These are phyloP conservation scores for Heptranchias perlo DNA, from an alignment of 2,113 vertebrate species.

Conservation along the genomic window DNA sequence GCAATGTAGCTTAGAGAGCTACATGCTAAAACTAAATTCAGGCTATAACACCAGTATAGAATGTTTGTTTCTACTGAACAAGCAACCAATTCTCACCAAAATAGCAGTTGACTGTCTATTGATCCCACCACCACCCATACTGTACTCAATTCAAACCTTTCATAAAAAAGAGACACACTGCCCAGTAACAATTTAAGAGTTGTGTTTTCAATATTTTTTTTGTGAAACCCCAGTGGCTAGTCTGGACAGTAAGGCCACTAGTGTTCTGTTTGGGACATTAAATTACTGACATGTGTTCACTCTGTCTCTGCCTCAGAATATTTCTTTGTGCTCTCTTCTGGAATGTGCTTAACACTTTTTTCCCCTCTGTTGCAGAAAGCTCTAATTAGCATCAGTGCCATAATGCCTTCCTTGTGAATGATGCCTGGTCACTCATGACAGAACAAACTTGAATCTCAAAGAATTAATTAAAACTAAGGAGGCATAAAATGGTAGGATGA, in stretches of 20 bases:
- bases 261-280: background rate
- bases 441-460: background rate
- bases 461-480: background rate
- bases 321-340: background rate
- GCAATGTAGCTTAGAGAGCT: background rate
- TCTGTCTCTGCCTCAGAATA: background rate
- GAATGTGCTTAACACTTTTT: background rate
- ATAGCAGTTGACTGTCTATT: background rate
- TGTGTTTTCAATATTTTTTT: background rate
- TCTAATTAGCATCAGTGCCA: background rate
- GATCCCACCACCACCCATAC: background rate
- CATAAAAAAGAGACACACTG: too few species aligned
- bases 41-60: too few species aligned
- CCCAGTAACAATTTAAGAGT: too few species aligned
- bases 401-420: background rate
- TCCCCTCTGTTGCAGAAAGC: background rate
- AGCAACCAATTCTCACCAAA: background rate
- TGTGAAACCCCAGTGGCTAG: background rate
- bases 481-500: background rate
- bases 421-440: background rate
- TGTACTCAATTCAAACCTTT: background rate
- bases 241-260: background rate
- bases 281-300: background rate
- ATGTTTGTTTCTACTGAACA: background rate
- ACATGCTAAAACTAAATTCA: too few species aligned